Base-by-base conservation (phyloP, 2,113 vertebrate genomes). In the Probosciger aterrimus region DNA sequence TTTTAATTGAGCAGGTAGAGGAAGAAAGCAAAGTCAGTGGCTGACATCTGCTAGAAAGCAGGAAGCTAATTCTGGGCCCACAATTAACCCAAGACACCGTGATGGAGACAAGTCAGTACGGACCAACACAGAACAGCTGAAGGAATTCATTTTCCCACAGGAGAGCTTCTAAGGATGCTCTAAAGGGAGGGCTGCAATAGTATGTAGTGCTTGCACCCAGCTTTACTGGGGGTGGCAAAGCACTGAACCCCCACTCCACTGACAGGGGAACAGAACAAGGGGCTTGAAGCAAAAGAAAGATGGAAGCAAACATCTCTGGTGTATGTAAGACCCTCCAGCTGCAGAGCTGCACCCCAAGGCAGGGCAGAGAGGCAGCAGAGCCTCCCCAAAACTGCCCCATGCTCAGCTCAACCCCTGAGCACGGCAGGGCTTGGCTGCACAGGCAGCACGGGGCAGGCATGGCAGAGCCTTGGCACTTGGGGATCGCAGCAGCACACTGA, bases 71-170 rank as follows among this genome's bases (percentile, higher is more conserved):
- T 95, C 70, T 81, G 90, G 95, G 83, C 93, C 88, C 88, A 92
- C 78, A 50, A 14, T 78, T 93, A 95, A 93, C 76, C 88, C 73
- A 39, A 91, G 88, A 91, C 57, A 78, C 57, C 1, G 9, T 84
- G 70, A 89, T 88, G 93, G 86, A 94, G 84, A 96, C 62, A 8
- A 79, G 78, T 82, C 75, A 86, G 93, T 78, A 93, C 3, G 3
- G 91, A 96, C 69, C 88, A 90, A 96, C 88, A 94, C 93, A 92
- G n/a, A 86, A 94, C 44, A 94, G 91, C 90, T 80, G 86, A 92
- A 92, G 83, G 86, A 93, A 97, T 86, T 92, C 62, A 89, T 86
- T 86, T 95, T 96, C 81, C 93, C 90, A 90, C 86, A 55, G 49
- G 62, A 96, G 79, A 96, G 86, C 86, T 92, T 93, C 81, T 88